These are phyloP conservation scores for Danio jaintianensis DNA, from an alignment of 2,797 vertebrate genomes.

Conservation along the genomic window DNA sequence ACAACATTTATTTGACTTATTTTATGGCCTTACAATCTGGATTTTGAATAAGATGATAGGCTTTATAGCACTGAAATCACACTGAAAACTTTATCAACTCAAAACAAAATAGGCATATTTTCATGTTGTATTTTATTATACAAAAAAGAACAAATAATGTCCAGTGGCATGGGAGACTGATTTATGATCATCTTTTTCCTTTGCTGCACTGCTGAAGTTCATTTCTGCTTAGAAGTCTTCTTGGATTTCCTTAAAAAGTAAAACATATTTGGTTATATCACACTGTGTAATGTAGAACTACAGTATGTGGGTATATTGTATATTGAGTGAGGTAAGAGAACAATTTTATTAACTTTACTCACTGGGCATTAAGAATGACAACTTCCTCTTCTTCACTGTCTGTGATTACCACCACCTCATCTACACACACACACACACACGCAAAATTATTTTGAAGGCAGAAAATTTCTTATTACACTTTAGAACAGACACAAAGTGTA, in stretches of 20 bases:
- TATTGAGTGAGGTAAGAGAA: background rate
- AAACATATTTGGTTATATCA: conserved; percentile 8
- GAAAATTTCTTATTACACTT: background rate
- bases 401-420: conserved; percentile 85
- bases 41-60: too few species aligned
- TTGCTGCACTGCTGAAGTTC: background rate
- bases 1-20: too few species aligned
- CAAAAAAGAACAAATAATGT: conserved; percentile 6
- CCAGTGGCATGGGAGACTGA: background rate
- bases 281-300: background rate
- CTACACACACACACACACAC: conserved; percentile 63
- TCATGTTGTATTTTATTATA: background rate
- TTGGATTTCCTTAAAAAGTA: conserved; percentile 21
- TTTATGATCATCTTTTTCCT: background rate
- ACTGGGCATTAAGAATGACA: conserved; percentile 82
- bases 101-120: background rate
- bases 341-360: background rate
- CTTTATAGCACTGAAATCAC: too few species aligned
- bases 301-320: background rate
- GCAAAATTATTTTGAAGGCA: background rate
- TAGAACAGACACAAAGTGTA: background rate
- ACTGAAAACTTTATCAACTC: background rate
- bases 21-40: too few species aligned
- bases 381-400: conserved; percentile 97
- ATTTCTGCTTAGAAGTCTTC: conserved; percentile 1